These are phyloP conservation scores for Xiphophorus birchmanni DNA, from an alignment of 2,797 vertebrate species.

Conservation along the genomic window DNA sequence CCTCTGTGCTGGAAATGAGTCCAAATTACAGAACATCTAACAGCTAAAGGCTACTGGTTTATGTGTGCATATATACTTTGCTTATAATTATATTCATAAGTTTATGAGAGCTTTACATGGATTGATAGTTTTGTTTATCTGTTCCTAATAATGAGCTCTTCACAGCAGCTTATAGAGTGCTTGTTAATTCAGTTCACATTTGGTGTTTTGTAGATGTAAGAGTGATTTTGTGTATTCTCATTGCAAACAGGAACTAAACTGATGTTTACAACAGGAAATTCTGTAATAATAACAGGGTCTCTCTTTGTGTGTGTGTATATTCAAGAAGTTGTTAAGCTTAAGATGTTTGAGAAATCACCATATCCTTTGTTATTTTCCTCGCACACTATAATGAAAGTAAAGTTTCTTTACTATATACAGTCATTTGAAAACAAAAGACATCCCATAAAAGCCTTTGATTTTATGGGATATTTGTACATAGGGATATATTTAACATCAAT, in stretches of 20 bases:
- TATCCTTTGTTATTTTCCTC: neutral
- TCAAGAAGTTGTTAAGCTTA: neutral
- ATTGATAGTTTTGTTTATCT: conserved; percentile 10
- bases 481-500: neutral
- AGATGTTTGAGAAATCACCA: neutral
- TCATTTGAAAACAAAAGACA: neutral
- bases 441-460: neutral
- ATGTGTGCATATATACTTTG: neutral
- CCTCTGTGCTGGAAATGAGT: conserved; percentile 19
- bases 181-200: conserved; percentile 2
- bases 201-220: neutral
- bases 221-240: conserved; percentile 10
- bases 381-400: neutral
- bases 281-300: neutral
- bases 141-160: neutral
- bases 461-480: neutral
- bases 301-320: neutral
- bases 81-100: neutral
- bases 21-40: conserved; percentile 12
- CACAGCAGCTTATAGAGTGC: neutral
- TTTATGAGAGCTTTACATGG: neutral
- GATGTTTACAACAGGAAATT: conserved; percentile 2
- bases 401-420: neutral
- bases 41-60: conserved; percentile 1
- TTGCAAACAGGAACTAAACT: conserved; percentile 9